Percentiles rank a stretch among this genome's conserved stretches.
These are phyloP conservation scores for Odontophorus gujanensis DNA, from an alignment of 2,113 vertebrate species.

Conservation along the genomic window DNA sequence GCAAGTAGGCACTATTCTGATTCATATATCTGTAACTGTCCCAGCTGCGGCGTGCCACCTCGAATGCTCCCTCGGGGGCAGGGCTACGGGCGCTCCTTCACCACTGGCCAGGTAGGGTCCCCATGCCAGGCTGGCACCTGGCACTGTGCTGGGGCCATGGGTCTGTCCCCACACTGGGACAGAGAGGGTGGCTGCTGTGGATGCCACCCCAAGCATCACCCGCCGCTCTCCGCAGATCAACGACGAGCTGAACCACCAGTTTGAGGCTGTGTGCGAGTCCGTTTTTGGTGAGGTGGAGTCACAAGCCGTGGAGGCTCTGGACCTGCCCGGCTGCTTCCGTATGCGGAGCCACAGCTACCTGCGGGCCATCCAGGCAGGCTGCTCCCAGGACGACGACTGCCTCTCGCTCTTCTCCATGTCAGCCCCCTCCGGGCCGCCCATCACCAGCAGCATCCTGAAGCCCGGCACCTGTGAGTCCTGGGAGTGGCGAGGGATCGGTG, in stretches of 20 bases:
- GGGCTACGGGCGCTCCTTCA: constrained; percentile 94
- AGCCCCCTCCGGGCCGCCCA: constrained; percentile 84
- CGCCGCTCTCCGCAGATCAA: constrained; percentile 80
- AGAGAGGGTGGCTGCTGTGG: fast-evolving
- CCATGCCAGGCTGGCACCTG: fast-evolving
- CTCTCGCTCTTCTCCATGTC: constrained; percentile 95
- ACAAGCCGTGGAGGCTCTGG: constrained; percentile 95
- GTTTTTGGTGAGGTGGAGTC: constrained; percentile 96
- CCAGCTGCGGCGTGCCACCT: constrained; percentile 86
- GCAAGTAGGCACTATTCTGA: constrained; percentile 86
- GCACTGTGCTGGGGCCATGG: not conserved
- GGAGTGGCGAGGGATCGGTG: fast-evolving
- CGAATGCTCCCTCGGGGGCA: constrained; percentile 90
- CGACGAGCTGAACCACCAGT: constrained; percentile 92
- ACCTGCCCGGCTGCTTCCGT: constrained; percentile 97
- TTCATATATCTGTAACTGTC: constrained; percentile 87
- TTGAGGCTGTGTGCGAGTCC: constrained; percentile 93
- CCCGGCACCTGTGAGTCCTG: constrained; percentile 90
- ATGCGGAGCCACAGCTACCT: constrained; percentile 99
- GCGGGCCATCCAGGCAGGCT: constrained; percentile 97
- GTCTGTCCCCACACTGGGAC: not conserved
- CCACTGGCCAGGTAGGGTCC: constrained; percentile 90
- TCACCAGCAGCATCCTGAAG: constrained; percentile 87
- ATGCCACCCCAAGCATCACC: not conserved
- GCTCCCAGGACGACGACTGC: constrained; percentile 98